phyloP scores from a whole-genome alignment of 2,797 vertebrate species.

The Karalla daura region DNA sequence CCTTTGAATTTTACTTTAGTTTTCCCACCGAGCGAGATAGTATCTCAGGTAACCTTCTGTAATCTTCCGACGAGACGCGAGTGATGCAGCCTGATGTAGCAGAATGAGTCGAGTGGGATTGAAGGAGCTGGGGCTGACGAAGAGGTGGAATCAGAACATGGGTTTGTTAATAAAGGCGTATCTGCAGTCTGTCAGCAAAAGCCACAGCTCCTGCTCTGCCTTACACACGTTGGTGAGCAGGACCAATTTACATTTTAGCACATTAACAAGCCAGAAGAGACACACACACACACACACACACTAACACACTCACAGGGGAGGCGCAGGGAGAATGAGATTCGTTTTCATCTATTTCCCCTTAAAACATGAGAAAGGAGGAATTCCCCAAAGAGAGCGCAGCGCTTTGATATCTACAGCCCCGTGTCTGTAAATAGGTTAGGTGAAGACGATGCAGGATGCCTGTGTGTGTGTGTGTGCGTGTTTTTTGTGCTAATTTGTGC shows the following conservation, averaged over 20 bases:
- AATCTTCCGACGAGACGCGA: neutral
- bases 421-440: conserved; percentile 78
- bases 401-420: conserved; percentile 75
- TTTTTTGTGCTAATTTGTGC: conserved; percentile 45
- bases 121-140: conserved; percentile 37
- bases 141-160: conserved; percentile 38
- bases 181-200: conserved; percentile 55
- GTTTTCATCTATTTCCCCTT: conserved; percentile 75
- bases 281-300: conserved; percentile 21
- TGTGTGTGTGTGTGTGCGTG: conserved; percentile 4
- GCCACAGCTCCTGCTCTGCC: conserved; percentile 39
- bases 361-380: conserved; percentile 77
- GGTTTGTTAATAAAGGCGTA: conserved; percentile 65
- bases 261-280: conserved; percentile 68
- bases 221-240: conserved; percentile 57
- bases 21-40: too few species aligned
- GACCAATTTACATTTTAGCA: conserved; percentile 77
- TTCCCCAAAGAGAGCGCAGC: conserved; percentile 66
- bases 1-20: too few species aligned
- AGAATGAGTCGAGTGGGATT: conserved; percentile 9
- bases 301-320: conserved; percentile 42
- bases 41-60: too few species aligned
- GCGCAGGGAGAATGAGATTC: conserved; percentile 62
- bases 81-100: conserved; percentile 1
- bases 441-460: conserved; percentile 38